A percentile compares a stretch with the other conserved stretches of the same genome.
Evolutionary conservation across 2,888 invertebrate genomes (phyloP).

Genomic region (Plebejus argus): DNA sequence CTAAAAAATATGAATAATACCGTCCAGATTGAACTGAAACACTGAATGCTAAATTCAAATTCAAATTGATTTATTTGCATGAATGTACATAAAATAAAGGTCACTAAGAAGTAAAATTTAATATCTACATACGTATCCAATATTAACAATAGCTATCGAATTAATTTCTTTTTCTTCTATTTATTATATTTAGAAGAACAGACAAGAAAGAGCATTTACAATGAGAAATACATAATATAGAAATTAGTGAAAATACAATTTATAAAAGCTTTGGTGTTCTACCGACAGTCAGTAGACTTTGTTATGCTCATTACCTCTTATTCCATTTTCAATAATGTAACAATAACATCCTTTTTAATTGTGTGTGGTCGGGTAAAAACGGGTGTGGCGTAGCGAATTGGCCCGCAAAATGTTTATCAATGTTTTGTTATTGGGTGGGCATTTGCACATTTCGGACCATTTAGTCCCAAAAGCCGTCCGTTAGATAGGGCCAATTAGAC

Average conservation of each 20-base stretch:
- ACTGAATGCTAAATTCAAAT: no score
- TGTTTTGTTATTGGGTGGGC: conserved; percentile 32
- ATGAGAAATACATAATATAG: not conserved
- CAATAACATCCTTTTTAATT: conserved; percentile 21
- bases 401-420: conserved; percentile 30
- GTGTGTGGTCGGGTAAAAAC: conserved; percentile 18
- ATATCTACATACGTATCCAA: no score
- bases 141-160: not conserved
- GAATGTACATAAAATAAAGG: no score
- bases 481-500: not conserved
- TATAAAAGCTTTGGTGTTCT: not conserved
- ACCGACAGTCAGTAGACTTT: not conserved
- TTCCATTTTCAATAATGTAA: not conserved
- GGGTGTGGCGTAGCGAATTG: conserved; percentile 2
- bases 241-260: not conserved
- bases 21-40: no score
- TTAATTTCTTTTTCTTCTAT: not conserved
- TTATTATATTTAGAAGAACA: not conserved
- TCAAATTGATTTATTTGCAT: no score
- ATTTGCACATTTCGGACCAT: not conserved
- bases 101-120: no score
- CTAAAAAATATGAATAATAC: no score
- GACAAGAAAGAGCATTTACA: not conserved
- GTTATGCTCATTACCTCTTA: not conserved
- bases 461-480: not conserved